These are phyloP conservation scores for Carapus acus DNA, from an alignment of 2,797 vertebrate species.

Conservation along the genomic window DNA sequence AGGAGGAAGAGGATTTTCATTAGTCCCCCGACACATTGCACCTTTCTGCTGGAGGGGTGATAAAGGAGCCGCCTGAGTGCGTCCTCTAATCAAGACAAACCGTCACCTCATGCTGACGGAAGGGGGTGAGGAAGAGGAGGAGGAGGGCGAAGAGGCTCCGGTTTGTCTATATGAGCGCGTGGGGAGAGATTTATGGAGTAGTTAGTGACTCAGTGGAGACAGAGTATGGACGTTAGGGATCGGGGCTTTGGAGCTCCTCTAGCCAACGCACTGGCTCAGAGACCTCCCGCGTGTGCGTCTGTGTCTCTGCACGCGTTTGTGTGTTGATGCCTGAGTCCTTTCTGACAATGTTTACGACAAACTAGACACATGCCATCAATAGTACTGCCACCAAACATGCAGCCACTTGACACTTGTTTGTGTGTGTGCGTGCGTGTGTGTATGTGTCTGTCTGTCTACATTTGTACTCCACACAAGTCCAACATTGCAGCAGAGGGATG, in stretches of 20 bases:
- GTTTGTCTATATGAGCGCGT: constrained; percentile 36
- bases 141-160: neutral
- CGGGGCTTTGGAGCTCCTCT: constrained; percentile 29
- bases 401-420: constrained; percentile 21
- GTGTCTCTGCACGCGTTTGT: too few relatives aligned
- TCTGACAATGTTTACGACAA: constrained; percentile 65
- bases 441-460: constrained; percentile 26
- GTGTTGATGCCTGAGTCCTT: constrained; percentile 52
- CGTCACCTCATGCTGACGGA: constrained; percentile 60
- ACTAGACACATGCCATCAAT: constrained; percentile 68
- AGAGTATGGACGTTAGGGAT: constrained; percentile 26
- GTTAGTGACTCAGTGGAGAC: constrained; percentile 49
- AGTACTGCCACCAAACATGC: constrained; percentile 50
- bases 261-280: constrained; percentile 35
- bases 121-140: constrained; percentile 10
- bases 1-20: constrained; percentile 65
- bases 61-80: constrained; percentile 66
- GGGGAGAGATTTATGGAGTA: constrained; percentile 52
- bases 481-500: constrained; percentile 41
- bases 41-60: constrained; percentile 66
- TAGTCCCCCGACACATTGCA: constrained; percentile 66
- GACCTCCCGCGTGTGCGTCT: constrained; percentile 38
- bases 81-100: constrained; percentile 72
- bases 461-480: constrained; percentile 35
- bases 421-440: constrained; percentile 18